A percentile compares a stretch with the other conserved stretches of the same genome.
These are phyloP conservation scores for Psilopsiagon aurifrons DNA, from an alignment of 2,113 vertebrate genomes.

Conservation along the genomic window DNA sequence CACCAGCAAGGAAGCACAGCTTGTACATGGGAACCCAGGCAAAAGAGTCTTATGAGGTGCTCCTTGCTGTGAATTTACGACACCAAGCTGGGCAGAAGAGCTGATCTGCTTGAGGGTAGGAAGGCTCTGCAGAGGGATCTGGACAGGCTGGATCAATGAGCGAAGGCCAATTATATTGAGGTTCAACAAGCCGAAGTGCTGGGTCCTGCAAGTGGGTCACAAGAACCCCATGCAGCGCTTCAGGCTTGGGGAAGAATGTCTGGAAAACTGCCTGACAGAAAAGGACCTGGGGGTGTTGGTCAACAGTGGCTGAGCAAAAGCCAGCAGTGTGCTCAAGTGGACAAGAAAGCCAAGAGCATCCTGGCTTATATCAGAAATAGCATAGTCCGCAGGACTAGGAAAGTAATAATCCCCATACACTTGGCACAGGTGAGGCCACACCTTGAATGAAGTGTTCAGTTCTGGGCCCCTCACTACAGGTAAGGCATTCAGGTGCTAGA, in stretches of 20 bases:
- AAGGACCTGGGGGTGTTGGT: background rate
- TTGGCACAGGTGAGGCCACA: background rate
- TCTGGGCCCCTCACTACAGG: background rate
- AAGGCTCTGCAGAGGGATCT: background rate
- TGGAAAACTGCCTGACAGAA: background rate
- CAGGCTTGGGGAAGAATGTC: background rate
- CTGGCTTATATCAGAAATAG: background rate
- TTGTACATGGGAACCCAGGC: rapidly evolving
- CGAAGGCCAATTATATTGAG: background rate
- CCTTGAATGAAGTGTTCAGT: background rate
- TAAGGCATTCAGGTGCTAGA: background rate
- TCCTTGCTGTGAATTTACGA: background rate
- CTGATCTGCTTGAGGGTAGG: background rate
- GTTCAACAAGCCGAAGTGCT: background rate
- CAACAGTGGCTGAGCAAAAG: background rate
- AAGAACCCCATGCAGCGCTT: background rate
- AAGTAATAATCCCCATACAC: background rate
- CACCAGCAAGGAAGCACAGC: background rate
- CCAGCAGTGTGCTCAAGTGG: background rate
- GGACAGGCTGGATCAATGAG: background rate
- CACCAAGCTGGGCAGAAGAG: background rate
- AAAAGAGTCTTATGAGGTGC: background rate
- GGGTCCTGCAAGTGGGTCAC: background rate
- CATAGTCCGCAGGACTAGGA: background rate
- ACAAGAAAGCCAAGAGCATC: background rate